phyloP scores from a whole-genome alignment of 2,888 invertebrate genomes.

The Amorpha juglandis region DNA sequence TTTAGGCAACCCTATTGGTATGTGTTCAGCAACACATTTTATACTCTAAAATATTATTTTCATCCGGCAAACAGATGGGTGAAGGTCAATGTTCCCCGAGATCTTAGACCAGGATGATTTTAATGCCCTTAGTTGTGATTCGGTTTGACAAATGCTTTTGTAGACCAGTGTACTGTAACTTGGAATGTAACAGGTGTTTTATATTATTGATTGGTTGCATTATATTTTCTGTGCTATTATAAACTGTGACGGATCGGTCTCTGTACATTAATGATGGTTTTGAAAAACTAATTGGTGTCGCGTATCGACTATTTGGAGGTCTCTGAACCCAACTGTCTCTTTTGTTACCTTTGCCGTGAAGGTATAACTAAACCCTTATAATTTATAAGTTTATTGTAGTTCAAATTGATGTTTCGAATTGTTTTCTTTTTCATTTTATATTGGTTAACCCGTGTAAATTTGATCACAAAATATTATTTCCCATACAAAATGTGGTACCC shows the following conservation, averaged over 20 bases:
- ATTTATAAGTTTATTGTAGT: too few species aligned
- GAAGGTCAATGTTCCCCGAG: too few species aligned
- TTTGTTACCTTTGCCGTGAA: background rate
- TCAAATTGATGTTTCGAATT: too few species aligned
- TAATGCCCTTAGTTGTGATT: constrained; percentile 63
- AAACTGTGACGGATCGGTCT: background rate
- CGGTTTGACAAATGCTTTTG: constrained; percentile 70
- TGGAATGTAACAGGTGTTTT: constrained; percentile 28
- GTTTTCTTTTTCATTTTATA: too few species aligned
- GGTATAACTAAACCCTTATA: background rate
- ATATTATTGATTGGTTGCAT: constrained; percentile 7
- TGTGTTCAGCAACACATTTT: too few species aligned
- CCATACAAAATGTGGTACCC: too few species aligned
- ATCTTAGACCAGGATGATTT: too few species aligned
- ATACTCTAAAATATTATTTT: too few species aligned
- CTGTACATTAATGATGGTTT: constrained; percentile 1
- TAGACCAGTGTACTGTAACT: constrained; percentile 29
- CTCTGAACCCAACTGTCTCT: background rate
- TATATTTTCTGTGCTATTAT: background rate
- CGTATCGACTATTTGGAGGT: background rate
- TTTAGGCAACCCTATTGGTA: too few species aligned
- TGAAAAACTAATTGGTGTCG: background rate
- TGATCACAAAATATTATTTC: too few species aligned
- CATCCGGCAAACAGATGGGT: too few species aligned
- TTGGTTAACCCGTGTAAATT: too few species aligned